Conservation (phyloP, 2,797 vertebrate species). For the Acanthurus lineatus region DNA sequence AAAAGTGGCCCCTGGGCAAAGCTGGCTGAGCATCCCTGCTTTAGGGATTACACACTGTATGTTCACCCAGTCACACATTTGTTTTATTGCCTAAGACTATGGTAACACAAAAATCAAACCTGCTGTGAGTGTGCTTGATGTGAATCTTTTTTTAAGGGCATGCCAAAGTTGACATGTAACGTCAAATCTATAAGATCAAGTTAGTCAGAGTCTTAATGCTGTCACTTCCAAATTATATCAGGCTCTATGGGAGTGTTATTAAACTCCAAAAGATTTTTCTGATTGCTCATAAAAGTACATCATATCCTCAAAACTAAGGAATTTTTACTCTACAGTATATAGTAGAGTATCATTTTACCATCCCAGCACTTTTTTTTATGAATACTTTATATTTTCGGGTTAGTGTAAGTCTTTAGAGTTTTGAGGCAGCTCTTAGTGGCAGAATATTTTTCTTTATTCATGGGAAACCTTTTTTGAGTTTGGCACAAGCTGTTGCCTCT, state of each 20-base stretch:
- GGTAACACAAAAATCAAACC: no score
- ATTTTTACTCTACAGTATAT: not conserved
- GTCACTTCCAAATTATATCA: not conserved
- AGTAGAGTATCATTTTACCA: no score
- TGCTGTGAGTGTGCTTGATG: no score
- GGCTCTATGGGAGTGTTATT: not conserved
- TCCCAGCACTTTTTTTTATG: not conserved
- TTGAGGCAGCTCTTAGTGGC: slow-evolving; percentile 5
- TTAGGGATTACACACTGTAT: no score
- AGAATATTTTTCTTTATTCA: slow-evolving; percentile 30
- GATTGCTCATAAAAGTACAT: not conserved
- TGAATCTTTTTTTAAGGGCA: no score
- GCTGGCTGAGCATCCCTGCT: no score
- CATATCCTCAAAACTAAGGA: not conserved
- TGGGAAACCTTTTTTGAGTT: not conserved
- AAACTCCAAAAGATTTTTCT: not conserved
- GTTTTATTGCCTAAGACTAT: no score
- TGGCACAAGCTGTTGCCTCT: not conserved
- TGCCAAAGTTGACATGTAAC: no score
- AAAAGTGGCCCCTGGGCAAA: no score
- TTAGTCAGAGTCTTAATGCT: not conserved
- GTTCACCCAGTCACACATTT: no score
- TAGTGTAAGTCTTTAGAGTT: not conserved
- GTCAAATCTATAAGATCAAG: not conserved
- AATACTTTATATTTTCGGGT: not conserved